phyloP scores from a whole-genome alignment of 2,113 vertebrate genomes.

The Columbina picui region DNA sequence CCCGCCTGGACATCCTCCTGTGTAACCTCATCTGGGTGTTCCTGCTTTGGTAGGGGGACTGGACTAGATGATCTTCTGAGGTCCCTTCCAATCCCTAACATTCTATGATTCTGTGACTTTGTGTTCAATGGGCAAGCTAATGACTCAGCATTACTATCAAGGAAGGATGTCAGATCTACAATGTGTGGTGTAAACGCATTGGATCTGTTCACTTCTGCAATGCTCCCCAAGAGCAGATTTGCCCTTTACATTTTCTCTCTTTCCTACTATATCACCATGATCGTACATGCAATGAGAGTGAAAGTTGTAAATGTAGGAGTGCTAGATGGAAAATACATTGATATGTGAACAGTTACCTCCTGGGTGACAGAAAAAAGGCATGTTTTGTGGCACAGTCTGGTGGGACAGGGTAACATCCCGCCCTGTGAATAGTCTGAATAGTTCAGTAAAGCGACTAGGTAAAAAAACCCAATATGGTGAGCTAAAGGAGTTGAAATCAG shows the following conservation, averaged over 20 bases:
- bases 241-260: background rate
- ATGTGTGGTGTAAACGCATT: background rate
- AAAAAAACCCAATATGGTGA: background rate
- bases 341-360: background rate
- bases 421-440: background rate
- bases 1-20: too few relatives aligned
- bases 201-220: background rate
- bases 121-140: background rate
- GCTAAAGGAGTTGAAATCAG: background rate
- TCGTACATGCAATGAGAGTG: background rate
- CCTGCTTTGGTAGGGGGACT: too few relatives aligned
- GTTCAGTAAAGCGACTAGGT: background rate
- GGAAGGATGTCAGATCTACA: background rate
- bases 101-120: too few relatives aligned
- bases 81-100: too few relatives aligned
- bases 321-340: background rate
- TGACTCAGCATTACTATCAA: background rate
- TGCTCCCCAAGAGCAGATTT: background rate
- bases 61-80: too few relatives aligned
- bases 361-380: background rate
- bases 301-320: background rate
- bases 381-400: background rate
- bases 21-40: too few relatives aligned
- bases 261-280: background rate
- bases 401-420: background rate